Conservation (phyloP, 2,888 invertebrate genomes). For the Melitaea athalia region DNA sequence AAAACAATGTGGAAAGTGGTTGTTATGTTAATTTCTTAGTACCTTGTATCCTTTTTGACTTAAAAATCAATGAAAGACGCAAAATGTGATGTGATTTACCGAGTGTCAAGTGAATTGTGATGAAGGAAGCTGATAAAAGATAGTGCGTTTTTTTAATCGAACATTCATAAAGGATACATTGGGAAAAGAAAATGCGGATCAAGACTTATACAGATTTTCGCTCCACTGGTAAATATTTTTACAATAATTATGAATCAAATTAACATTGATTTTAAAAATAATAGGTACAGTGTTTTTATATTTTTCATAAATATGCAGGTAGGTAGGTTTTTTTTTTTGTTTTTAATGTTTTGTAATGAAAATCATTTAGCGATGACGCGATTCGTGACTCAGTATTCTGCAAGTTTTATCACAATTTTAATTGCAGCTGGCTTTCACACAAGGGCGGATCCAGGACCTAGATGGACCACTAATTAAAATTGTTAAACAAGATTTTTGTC, state of each 20-base stretch:
- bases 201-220: slow-evolving; percentile 74
- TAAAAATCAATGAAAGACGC: slow-evolving; percentile 61
- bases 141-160: slow-evolving; percentile 65
- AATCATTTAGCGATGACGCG: slow-evolving; percentile 14
- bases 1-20: slow-evolving; percentile 83
- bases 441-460: no score
- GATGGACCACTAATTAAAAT: no score
- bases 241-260: not conserved
- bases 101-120: slow-evolving; percentile 69
- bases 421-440: slow-evolving; percentile 11
- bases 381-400: slow-evolving; percentile 11
- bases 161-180: slow-evolving; percentile 80
- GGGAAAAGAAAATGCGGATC: slow-evolving; percentile 82
- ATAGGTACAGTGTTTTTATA: not conserved
- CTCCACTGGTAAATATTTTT: slow-evolving; percentile 76
- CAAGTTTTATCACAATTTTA: slow-evolving; percentile 2
- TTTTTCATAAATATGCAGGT: not conserved
- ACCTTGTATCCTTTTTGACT: slow-evolving; percentile 80
- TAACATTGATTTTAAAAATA: not conserved
- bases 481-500: no score
- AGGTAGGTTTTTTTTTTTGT: not conserved
- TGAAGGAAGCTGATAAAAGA: slow-evolving; percentile 66
- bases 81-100: slow-evolving; percentile 73
- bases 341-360: not conserved
- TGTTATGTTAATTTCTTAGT: slow-evolving; percentile 78